Evolutionary conservation across 2,888 invertebrate species (phyloP).

Genomic region (Aquatica leii): DNA sequence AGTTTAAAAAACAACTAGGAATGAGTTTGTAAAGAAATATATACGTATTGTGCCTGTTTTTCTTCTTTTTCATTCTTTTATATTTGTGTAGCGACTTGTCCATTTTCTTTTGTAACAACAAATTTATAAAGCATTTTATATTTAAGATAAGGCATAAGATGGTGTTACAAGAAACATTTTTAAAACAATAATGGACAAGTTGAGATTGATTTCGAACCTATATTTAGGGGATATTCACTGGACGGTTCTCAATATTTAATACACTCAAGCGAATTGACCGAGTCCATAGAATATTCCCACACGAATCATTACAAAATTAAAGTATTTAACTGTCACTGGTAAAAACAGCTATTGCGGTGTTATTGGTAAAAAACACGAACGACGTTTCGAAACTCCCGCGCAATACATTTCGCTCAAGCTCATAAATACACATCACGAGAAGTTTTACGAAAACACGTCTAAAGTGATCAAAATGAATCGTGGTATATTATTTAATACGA

Average conservation of each 20-base stretch:
- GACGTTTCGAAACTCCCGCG: neutral
- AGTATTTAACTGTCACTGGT: no score
- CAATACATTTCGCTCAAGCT: constrained; percentile 1
- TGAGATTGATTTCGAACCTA: neutral
- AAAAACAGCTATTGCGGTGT: neutral
- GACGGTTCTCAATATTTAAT: no score
- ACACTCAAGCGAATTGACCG: no score
- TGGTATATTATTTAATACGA: no score
- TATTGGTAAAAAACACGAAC: neutral
- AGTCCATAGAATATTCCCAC: no score
- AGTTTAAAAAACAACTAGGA: neutral
- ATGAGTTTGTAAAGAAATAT: constrained; percentile 5
- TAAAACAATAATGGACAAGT: constrained; percentile 17
- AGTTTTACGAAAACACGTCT: neutral
- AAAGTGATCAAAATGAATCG: neutral
- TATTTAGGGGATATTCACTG: no score
- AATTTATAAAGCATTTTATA: constrained; percentile 13
- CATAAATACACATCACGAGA: constrained; percentile 7
- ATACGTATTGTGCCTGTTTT: constrained; percentile 1
- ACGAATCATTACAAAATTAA: no score
- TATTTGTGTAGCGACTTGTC: constrained; percentile 10
- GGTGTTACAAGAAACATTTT: constrained; percentile 22
- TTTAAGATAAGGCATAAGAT: constrained; percentile 21
- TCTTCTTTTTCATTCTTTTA: neutral
- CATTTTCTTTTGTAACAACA: constrained; percentile 11